These are phyloP conservation scores for Ammodytes marinus DNA, from an alignment of 2,113 vertebrate species.

Conservation along the genomic window DNA sequence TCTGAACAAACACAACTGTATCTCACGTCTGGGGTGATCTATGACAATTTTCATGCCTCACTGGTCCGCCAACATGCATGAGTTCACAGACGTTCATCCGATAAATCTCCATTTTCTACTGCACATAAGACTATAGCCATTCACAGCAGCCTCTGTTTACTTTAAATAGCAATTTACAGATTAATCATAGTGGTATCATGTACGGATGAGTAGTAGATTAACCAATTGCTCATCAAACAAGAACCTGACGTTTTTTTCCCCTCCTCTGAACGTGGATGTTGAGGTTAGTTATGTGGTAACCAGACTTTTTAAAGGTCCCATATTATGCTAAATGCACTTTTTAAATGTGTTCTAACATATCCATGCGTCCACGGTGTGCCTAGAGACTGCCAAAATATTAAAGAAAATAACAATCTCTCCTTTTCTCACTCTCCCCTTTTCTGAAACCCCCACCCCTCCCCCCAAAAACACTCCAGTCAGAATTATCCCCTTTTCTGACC, in stretches of 20 bases:
- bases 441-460: no score
- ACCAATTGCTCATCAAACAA: not conserved
- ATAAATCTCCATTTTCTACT: slow-evolving; percentile 21
- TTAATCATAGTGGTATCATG: not conserved
- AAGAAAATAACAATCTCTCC: no score
- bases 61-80: not conserved
- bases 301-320: no score
- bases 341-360: no score
- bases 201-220: not conserved
- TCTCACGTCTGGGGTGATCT: slow-evolving; percentile 42
- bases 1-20: slow-evolving; percentile 11
- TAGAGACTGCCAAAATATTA: no score
- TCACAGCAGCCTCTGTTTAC: not conserved
- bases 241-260: not conserved
- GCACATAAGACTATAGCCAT: slow-evolving; percentile 6
- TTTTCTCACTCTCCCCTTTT: no score
- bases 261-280: not conserved
- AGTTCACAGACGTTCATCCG: slow-evolving; percentile 29
- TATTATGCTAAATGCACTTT: no score
- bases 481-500: no score
- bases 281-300: not conserved
- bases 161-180: not conserved
- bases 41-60: slow-evolving; percentile 38
- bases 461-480: no score
- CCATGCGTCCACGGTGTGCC: no score